A percentile compares a stretch with the other conserved stretches of the same genome.
Evolutionary conservation across 2,888 invertebrate species (phyloP).

Genomic region (Acanthosoma haemorrhoidale): DNA sequence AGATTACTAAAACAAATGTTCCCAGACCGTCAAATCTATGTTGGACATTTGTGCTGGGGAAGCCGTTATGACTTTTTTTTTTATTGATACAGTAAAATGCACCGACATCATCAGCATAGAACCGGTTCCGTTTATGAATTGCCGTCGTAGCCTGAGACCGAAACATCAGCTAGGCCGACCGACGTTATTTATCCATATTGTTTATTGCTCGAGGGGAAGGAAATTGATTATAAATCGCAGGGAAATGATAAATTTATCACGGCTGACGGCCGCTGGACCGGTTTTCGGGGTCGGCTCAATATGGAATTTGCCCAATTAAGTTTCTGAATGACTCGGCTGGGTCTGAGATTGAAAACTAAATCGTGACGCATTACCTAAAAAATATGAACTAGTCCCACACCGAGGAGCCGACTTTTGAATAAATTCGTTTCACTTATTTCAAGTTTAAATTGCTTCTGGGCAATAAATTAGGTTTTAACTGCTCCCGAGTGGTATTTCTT

Average conservation of each 20-base stretch:
- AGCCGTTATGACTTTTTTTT: neutral
- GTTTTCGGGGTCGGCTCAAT: neutral
- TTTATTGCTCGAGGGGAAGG: neutral
- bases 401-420: neutral
- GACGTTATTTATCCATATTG: too few species aligned
- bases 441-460: constrained; percentile 21
- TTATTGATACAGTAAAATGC: neutral
- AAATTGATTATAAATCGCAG: neutral
- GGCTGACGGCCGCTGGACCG: neutral
- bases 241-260: neutral
- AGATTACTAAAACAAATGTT: constrained; percentile 1
- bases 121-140: constrained; percentile 18
- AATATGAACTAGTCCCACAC: neutral
- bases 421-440: constrained; percentile 2
- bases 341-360: neutral
- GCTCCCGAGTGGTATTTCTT: neutral
- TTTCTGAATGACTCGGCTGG: neutral
- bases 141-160: neutral
- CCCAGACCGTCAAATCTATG: neutral
- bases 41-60: neutral
- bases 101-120: neutral
- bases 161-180: too few species aligned
- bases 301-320: constrained; percentile 10
- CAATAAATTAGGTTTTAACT: constrained; percentile 10
- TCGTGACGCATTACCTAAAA: neutral